Conservation (phyloP, 2,113 vertebrate genomes). For the Tympanuchus pallidicinctus region DNA sequence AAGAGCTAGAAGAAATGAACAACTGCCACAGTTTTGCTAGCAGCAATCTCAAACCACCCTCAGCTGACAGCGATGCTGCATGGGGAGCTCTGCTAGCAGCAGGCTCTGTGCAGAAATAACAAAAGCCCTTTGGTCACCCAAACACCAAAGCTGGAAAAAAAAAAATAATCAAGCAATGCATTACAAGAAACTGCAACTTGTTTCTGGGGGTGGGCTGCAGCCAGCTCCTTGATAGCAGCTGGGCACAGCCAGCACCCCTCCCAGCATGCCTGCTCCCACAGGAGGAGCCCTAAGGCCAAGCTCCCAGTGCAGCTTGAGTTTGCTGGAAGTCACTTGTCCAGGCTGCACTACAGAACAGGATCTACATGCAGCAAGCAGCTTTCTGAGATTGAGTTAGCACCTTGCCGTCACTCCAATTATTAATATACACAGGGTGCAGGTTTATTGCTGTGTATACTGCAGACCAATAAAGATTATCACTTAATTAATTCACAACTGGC, state of each 20-base stretch:
- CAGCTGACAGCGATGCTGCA: background rate
- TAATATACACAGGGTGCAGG: background rate
- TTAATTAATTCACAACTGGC: conserved; percentile 54
- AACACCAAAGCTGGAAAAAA: background rate
- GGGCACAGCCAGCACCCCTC: rapidly evolving
- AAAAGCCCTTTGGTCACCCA: background rate
- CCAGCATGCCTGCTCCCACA: background rate
- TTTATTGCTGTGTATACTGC: conserved; percentile 41
- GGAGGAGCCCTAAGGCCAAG: background rate
- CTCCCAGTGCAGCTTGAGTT: background rate
- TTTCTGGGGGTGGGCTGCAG: background rate
- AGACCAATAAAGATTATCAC: conserved; percentile 46
- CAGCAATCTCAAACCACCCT: background rate
- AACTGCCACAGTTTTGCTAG: background rate
- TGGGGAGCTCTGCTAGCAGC: background rate
- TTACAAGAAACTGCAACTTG: background rate
- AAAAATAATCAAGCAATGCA: background rate
- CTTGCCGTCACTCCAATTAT: background rate
- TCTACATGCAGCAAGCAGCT: background rate
- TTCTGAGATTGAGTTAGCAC: conserved; percentile 38
- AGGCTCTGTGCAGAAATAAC: background rate
- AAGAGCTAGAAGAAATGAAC: background rate
- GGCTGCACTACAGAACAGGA: background rate
- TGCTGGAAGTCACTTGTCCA: background rate
- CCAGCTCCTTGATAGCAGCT: background rate